Evolutionary conservation across 2,888 invertebrate genomes (phyloP).

Genomic region (Eupithecia centaureata): DNA sequence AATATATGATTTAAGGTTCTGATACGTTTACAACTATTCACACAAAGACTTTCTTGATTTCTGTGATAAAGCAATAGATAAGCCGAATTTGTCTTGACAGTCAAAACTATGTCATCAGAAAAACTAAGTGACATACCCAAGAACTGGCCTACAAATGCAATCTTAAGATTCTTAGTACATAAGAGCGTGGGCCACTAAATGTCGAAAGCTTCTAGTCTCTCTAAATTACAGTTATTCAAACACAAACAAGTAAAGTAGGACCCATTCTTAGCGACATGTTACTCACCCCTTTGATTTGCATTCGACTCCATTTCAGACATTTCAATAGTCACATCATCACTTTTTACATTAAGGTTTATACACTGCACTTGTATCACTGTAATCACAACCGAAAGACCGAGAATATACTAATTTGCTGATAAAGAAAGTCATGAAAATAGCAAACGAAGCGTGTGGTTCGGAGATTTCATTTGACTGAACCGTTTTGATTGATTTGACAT

Average conservation of each 20-base stretch:
- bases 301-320: conserved; percentile 76
- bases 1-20: not conserved
- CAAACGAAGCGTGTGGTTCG: conserved; percentile 54
- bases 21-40: not conserved
- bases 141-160: conserved; percentile 16
- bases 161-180: conserved; percentile 41
- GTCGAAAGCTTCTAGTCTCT: conserved; percentile 58
- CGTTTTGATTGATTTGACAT: not conserved
- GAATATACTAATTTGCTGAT: conserved; percentile 34
- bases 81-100: conserved; percentile 28
- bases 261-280: conserved; percentile 52
- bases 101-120: conserved; percentile 31
- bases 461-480: conserved; percentile 40
- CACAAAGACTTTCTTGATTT: conserved; percentile 7
- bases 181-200: conserved; percentile 61
- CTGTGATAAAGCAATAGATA: conserved; percentile 36
- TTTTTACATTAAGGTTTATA: conserved; percentile 43
- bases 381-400: conserved; percentile 40
- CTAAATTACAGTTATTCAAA: conserved; percentile 77
- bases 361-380: conserved; percentile 43
- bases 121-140: conserved; percentile 25
- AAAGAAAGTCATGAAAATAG: conserved; percentile 44
- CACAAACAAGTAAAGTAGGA: conserved; percentile 67
- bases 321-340: conserved; percentile 76
- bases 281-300: conserved; percentile 79